Percentiles rank a stretch among this genome's conserved stretches.
These are phyloP conservation scores for Calephelis perditalis DNA, from an alignment of 2,888 invertebrate genomes.

Conservation along the genomic window DNA sequence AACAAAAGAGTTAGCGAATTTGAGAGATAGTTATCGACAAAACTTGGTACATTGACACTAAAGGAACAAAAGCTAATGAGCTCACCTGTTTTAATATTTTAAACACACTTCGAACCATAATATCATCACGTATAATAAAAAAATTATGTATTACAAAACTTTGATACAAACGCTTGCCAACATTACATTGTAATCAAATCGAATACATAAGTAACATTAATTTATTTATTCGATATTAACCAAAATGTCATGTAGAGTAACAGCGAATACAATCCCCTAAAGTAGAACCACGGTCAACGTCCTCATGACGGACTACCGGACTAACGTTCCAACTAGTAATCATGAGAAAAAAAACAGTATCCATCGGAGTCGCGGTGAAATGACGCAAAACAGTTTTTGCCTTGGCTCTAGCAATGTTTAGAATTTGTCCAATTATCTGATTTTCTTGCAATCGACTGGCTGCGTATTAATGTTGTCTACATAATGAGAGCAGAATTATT, in stretches of 20 bases:
- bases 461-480: slow-evolving; percentile 11
- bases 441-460: slow-evolving; percentile 15
- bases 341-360: slow-evolving; percentile 56
- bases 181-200: too few relatives aligned
- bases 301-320: slow-evolving; percentile 49
- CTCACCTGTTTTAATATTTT: neutral
- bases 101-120: too few relatives aligned
- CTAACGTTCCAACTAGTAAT: slow-evolving; percentile 63
- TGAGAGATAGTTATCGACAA: slow-evolving; percentile 11
- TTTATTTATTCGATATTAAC: slow-evolving; percentile 7
- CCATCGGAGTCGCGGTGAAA: slow-evolving; percentile 46
- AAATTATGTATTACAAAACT: too few relatives aligned
- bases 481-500: neutral
- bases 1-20: slow-evolving; percentile 28
- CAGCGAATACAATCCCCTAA: slow-evolving; percentile 45
- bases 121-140: too few relatives aligned
- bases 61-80: neutral
- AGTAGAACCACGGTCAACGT: slow-evolving; percentile 67
- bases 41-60: neutral
- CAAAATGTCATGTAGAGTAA: slow-evolving; percentile 35
- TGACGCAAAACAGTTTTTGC: slow-evolving; percentile 64
- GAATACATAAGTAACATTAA: too few relatives aligned
- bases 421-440: slow-evolving; percentile 48
- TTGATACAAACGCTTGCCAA: too few relatives aligned
- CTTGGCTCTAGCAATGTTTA: slow-evolving; percentile 43